Base-by-base conservation (phyloP, 1,140 invertebrate genomes). In the Drosophila varians region DNA sequence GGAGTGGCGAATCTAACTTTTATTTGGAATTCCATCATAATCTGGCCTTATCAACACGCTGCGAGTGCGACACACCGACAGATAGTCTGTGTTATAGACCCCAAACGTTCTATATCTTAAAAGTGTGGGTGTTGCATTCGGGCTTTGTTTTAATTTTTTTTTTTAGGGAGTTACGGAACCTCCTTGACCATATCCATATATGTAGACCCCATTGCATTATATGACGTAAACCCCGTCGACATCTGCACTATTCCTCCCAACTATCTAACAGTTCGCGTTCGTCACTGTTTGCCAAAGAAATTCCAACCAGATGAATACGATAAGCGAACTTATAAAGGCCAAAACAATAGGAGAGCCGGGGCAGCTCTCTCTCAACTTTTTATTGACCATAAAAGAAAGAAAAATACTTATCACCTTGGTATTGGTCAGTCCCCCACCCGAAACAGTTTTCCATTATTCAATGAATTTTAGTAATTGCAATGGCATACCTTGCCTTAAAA, bases 11-110 rank as follows among this genome's bases (percentile, higher is more conserved):
- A 21, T 11, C 58, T 8, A 36, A 51, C 25, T 42, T 51, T 23
- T 31, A 21, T 66, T 7, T 66, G 62, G 62, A 66, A 66, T 66
- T 66, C 62, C 62, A 66, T 66, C 60, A 51, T 66, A 66, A 66
- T 66, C 62, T 65, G 46, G 60, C 12, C 62, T 66, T 66, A 66
- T 66, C 62, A 66, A 36, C 23, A 3, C 3, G 11, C 4, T 26
- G 31, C 25, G 61, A 64, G 58, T 26, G 28, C 23, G 57, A 40
- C 42, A 66, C 62, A 66, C 65, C 60, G 62, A 45, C 62, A 66
- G 62, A 68, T 66, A 68, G 55, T 64, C 60, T 47, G 28, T 62
- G 43, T 62, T 60, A 19, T 61, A 61, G 38, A 64, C 40, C 60
- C 40, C 61, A 26, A 66, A 66, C 62, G 60, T 58, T 46, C 38